A percentile compares a stretch with the other conserved stretches of the same genome.
phyloP scores from a whole-genome alignment of 2,888 invertebrate genomes.

The Agapostemon virescens region DNA sequence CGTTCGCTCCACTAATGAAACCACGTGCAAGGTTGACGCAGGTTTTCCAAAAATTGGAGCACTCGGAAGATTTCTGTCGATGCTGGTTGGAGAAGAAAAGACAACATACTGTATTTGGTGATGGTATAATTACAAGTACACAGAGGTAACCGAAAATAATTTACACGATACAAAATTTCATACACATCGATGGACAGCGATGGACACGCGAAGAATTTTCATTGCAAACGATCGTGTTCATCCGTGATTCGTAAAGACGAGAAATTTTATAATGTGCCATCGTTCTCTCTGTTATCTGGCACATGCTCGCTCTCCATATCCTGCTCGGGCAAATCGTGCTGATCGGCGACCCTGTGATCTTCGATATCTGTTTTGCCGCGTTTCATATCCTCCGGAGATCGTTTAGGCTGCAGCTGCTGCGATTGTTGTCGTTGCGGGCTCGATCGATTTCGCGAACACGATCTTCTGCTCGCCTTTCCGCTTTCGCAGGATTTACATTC shows the following conservation, averaged over 20 bases:
- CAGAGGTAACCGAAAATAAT: not conserved
- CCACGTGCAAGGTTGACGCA: no score
- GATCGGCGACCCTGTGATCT: conserved; percentile 27
- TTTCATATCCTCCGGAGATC: conserved; percentile 17
- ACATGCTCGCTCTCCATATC: conserved; percentile 32
- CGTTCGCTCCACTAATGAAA: no score
- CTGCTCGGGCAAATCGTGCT: not conserved
- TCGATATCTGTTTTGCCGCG: conserved; percentile 34
- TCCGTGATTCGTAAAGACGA: not conserved
- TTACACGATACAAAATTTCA: not conserved
- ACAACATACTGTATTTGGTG: not conserved
- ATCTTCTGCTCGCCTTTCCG: conserved; percentile 29
- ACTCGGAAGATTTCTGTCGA: not conserved
- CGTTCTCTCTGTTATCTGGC: conserved; percentile 49
- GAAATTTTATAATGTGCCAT: conserved; percentile 43
- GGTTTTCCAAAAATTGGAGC: no score
- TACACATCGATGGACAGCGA: not conserved
- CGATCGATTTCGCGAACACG: conserved; percentile 36
- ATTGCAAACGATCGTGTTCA: not conserved
- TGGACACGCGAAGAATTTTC: not conserved
- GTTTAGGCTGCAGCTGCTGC: conserved; percentile 35
- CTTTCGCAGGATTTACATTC: not conserved
- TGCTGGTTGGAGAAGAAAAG: not conserved
- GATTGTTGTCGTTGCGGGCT: conserved; percentile 42
- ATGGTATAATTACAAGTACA: not conserved